Conservation (phyloP, 92 coral and sea anemone genomes). For the Desmophyllum pertusum region DNA sequence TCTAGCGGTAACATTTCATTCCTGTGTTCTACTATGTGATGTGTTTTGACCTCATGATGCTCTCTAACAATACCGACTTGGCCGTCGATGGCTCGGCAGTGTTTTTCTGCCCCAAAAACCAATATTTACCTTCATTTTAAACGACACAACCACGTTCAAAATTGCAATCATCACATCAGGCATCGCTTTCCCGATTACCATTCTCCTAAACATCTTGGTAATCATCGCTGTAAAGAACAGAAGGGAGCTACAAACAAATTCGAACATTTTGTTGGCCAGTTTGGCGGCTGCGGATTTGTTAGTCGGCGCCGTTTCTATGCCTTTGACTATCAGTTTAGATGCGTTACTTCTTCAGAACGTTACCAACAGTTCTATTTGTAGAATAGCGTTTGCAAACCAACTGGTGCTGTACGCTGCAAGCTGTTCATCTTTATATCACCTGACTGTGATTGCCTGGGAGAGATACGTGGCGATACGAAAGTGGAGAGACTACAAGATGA, state of each 20-base stretch:
- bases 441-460: constrained; percentile 32
- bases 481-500: not conserved
- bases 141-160: not conserved
- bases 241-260: constrained; percentile 18
- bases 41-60: not conserved
- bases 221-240: constrained; percentile 12
- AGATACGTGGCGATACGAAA: not conserved
- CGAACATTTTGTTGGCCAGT: constrained; percentile 31
- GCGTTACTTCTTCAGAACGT: not conserved
- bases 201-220: constrained; percentile 15
- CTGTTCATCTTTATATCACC: constrained; percentile 29
- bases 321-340: not conserved
- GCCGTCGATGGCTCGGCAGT: not conserved
- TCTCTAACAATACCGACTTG: not conserved
- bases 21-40: not conserved
- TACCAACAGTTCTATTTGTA: not conserved
- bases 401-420: constrained; percentile 6
- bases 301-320: constrained; percentile 29
- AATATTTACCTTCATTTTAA: constrained; percentile 14
- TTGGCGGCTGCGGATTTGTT: constrained; percentile 31
- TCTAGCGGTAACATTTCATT: not conserved
- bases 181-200: not conserved
- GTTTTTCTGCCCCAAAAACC: constrained; percentile 4
- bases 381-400: not conserved
- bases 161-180: not conserved